phyloP scores from a whole-genome alignment of 2,888 invertebrate species.

The Oligia strigilis region DNA sequence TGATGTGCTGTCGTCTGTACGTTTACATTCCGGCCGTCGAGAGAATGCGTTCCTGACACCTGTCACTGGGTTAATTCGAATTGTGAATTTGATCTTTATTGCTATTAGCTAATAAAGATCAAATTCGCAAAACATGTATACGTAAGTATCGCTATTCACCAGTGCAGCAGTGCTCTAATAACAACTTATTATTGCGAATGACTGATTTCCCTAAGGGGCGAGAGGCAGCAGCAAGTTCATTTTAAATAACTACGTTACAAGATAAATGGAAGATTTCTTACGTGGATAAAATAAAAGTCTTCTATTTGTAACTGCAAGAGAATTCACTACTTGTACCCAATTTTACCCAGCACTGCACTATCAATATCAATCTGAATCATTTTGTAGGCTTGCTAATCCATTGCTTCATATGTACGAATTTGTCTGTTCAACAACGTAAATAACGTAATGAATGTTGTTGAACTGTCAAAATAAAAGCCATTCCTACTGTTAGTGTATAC shows the following conservation, averaged over 20 bases:
- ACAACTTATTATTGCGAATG: constrained; percentile 10
- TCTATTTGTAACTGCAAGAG: neutral
- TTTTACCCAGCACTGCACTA: neutral
- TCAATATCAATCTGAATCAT: too few relatives aligned
- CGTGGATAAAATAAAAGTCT: neutral
- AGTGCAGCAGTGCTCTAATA: neutral
- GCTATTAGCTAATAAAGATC: too few relatives aligned
- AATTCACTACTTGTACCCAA: neutral
- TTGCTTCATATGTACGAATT: too few relatives aligned
- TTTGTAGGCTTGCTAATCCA: too few relatives aligned
- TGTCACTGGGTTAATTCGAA: too few relatives aligned
- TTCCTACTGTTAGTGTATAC: neutral
- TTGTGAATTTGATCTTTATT: too few relatives aligned
- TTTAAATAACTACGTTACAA: neutral
- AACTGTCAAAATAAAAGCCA: too few relatives aligned
- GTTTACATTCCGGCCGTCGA: too few relatives aligned
- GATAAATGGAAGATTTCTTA: neutral
- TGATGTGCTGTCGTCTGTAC: neutral
- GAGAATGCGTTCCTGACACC: too few relatives aligned
- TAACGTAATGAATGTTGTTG: too few relatives aligned
- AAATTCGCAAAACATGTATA: neutral
- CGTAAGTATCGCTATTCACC: neutral
- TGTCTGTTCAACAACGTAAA: too few relatives aligned
- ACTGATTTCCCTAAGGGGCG: constrained; percentile 38
- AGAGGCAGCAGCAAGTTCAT: neutral